Base-by-base conservation (phyloP, 2,888 invertebrate genomes). In the Lasioglossum vierecki region DNA sequence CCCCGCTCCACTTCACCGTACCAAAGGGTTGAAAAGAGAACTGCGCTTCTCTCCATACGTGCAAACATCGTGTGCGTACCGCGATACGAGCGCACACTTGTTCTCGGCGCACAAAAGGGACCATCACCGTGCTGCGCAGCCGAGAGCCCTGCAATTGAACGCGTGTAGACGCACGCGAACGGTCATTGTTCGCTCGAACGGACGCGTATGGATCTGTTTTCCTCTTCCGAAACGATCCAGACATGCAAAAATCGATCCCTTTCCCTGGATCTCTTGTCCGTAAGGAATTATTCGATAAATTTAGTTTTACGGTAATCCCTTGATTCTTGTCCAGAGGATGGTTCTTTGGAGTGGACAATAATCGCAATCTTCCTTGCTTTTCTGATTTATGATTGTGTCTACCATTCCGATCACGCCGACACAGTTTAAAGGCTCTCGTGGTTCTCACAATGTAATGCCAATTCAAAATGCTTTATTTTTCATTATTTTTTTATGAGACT, bases 51-150 rank as follows among this genome's bases (percentile, higher is more conserved):
- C 68, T 68, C 26, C 73, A 3, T 35, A 66, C 60, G 13, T 35
- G 60, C 71, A 75, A 80, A 78, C 83, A 85, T 63, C 49, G 83
- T 53, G 74, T 39, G 71, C 18, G 71, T n/a, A 53, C 63, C 41
- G 39, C 9, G 71, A 44, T 60, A 63, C 26, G 76, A 30, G n/a
- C 76, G 41, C 74, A 76, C 75, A 79, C 73, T 80, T 80, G 72
- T 57, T n/a, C 77, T 18, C 66, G 26, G 26, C 2, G 57, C 18
- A 80, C 71, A 53, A 84, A 85, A 78, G 44, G 78, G 15, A 53
- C 41, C 49, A 49, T n/a, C 41, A 8, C 46, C n/a, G 73, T 66
- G 77, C 66, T 3, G 68, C 35, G 39, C 39, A 49, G 39, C 22
- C 68, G 68, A 68, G 22, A n/a, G 39, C 39, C 68, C 68, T 22